These are phyloP conservation scores for Schrankia costaestrigalis DNA, from an alignment of 2,888 invertebrate species.

Conservation along the genomic window DNA sequence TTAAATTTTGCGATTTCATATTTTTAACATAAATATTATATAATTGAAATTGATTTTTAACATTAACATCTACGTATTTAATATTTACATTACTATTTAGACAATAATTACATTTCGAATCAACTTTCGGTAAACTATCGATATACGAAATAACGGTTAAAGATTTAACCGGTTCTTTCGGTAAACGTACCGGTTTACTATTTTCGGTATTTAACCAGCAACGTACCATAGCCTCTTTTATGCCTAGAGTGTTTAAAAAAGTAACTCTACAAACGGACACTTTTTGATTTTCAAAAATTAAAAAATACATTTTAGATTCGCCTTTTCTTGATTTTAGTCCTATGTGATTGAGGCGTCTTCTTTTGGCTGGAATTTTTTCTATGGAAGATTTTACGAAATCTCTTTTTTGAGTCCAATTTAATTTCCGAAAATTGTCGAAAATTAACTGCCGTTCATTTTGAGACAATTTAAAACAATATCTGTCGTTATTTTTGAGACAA, in stretches of 20 bases:
- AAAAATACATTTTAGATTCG: conserved; percentile 50
- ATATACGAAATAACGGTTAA: conserved; percentile 49
- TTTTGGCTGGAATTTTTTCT: conserved; percentile 45
- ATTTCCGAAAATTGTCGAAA: conserved; percentile 55
- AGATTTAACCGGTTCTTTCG: conserved; percentile 45
- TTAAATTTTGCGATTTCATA: conserved; percentile 31
- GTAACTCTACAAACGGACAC: conserved; percentile 49
- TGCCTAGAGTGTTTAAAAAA: conserved; percentile 56
- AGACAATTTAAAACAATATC: conserved; percentile 38
- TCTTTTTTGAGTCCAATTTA: conserved; percentile 56
- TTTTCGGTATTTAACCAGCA: conserved; percentile 44
- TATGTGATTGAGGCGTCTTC: conserved; percentile 41
- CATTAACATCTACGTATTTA: conserved; percentile 42
- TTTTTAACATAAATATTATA: conserved; percentile 48
- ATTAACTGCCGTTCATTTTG: conserved; percentile 39
- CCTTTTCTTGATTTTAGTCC: conserved; percentile 46
- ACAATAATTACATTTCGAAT: conserved; percentile 48
- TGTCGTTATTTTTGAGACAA: conserved; percentile 37
- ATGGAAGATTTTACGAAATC: conserved; percentile 43
- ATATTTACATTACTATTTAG: conserved; percentile 23
- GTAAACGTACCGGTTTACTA: conserved; percentile 28
- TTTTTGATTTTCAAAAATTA: conserved; percentile 33
- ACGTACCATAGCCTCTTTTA: conserved; percentile 60
- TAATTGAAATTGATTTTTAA: conserved; percentile 54
- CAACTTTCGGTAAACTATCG: conserved; percentile 46